These are phyloP conservation scores for Mycteria americana DNA, from an alignment of 2,797 vertebrate species.

Conservation along the genomic window DNA sequence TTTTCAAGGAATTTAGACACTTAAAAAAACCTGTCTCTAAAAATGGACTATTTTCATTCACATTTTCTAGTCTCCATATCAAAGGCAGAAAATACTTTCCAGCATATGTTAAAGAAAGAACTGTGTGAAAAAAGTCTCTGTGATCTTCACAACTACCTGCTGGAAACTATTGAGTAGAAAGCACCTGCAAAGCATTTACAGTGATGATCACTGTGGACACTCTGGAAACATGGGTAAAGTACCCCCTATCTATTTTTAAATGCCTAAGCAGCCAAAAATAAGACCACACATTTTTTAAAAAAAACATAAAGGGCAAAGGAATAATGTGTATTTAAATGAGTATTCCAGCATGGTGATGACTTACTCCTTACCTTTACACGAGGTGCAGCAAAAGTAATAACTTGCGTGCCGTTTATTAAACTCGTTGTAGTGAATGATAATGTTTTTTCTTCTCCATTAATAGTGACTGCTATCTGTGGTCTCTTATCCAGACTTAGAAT, in stretches of 20 bases:
- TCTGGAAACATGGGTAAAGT: neutral
- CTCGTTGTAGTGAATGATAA: slow-evolving; percentile 92
- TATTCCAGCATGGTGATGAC: neutral
- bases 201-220: neutral
- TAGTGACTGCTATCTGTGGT: slow-evolving; percentile 91
- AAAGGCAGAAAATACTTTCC: neutral
- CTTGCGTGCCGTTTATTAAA: slow-evolving; percentile 83
- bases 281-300: neutral
- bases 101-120: neutral
- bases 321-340: neutral
- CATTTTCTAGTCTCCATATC: neutral
- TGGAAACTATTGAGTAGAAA: neutral
- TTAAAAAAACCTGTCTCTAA: neutral
- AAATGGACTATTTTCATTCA: neutral
- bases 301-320: neutral
- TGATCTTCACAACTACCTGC: neutral
- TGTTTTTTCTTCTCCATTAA: slow-evolving; percentile 85
- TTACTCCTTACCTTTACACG: slow-evolving; percentile 80
- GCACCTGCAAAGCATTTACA: neutral
- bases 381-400: slow-evolving; percentile 81
- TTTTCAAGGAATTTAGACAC: neutral
- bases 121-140: neutral
- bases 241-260: neutral
- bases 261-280: neutral
- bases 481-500: slow-evolving; percentile 86